phyloP scores from a whole-genome alignment of 2,113 vertebrate species.

The Prochilodus magdalenae region DNA sequence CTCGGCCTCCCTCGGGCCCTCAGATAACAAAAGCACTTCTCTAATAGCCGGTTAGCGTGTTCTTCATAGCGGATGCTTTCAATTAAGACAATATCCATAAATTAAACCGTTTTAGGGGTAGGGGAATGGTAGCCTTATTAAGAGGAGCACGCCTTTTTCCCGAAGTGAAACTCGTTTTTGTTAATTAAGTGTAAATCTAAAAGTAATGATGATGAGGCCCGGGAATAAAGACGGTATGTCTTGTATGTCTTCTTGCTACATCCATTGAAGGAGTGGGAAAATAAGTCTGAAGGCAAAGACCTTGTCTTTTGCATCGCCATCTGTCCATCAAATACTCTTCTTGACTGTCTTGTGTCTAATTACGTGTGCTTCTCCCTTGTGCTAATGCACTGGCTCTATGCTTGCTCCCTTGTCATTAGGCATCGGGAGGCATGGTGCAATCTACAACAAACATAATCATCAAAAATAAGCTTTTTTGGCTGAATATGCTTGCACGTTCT shows the following conservation, averaged over 20 bases:
- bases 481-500: too few species aligned
- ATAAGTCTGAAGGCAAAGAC: constrained; percentile 70
- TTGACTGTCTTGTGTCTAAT: constrained; percentile 84
- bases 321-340: constrained; percentile 81
- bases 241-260: too few species aligned
- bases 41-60: neutral
- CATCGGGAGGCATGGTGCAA: constrained; percentile 82
- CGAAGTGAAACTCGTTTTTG: constrained; percentile 50
- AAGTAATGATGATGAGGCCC: constrained; percentile 60
- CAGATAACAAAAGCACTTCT: constrained; percentile 8
- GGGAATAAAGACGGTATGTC: constrained; percentile 56
- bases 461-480: too few species aligned
- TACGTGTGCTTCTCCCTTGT: constrained; percentile 80
- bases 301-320: constrained; percentile 84
- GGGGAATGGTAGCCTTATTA: too few species aligned
- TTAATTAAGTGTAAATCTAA: constrained; percentile 57
- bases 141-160: too few species aligned
- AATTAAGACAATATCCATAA: constrained; percentile 39
- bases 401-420: constrained; percentile 85
- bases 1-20: neutral
- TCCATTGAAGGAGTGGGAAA: constrained; percentile 65
- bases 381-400: too few species aligned
- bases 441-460: too few species aligned
- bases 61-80: neutral
- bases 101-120: too few species aligned